Base-by-base conservation (phyloP, 2,888 invertebrate genomes). In the Thymelicus lineola region DNA sequence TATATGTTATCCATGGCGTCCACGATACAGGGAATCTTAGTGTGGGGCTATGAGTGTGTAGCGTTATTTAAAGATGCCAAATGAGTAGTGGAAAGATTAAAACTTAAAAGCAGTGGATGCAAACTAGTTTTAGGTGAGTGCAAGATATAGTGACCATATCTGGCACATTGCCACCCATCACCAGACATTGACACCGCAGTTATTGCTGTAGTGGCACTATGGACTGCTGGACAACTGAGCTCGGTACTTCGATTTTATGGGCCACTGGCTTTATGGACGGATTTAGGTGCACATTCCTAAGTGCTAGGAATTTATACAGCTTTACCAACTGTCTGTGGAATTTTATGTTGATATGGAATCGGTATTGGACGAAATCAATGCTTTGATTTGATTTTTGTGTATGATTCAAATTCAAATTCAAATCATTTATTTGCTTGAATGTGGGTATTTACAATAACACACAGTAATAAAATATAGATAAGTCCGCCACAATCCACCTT, bases 151-250 rank as follows among this genome's bases (percentile, higher is more conserved):
- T 15, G 46, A 46, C 10, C 28, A 38, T 36, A 45, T 17, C 60
- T 67, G 66, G 66, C 66, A 5, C n/a, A 15, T 0, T 53, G 66
- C 66, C 66, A 60, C 36, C 20, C 35, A 20, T 55, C 14, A 62
- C 17, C 38, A 42, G 66, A n/a, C 48, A 67, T 67, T 35, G 66
- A 67, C 66, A 60, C 38, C 53, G 60, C 66, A 60, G 42, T 67
- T 53, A 67, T 53, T 20, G 42, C 45, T 66, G 53, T 42, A 53
- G 63, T 36, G 53, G 63, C 15, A 50, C 6, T 36, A 14, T 53
- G 53, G 12, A 53, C 38, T 17, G 28, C 36, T 12, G 50, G 36
- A 15, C 61, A 61, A 61, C 45, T 62, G 63, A 64, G 38, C 53
- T 38, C 50, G 53, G 63, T n/a, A 38, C 53, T 53, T 53, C 53